Conservation (phyloP, 2,888 invertebrate genomes). For the Lithophane leautieri region DNA sequence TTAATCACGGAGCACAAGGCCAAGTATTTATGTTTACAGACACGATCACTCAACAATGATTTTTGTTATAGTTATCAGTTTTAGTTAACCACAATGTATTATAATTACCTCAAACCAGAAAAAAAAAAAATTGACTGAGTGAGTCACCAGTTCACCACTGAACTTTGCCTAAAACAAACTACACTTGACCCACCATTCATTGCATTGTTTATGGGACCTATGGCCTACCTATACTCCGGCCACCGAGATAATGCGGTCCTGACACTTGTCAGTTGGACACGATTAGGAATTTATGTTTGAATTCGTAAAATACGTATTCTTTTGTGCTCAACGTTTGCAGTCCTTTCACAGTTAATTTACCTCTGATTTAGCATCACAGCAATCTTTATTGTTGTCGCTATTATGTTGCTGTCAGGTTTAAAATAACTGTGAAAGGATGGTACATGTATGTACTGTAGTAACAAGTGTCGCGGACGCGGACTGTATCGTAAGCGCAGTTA, state of each 20-base stretch:
- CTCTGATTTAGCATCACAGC: not conserved
- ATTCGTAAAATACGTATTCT: not conserved
- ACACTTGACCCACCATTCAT: too few relatives aligned
- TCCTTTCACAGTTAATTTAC: not conserved
- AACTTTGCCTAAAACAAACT: not conserved
- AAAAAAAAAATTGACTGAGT: not conserved
- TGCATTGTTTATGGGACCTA: not conserved
- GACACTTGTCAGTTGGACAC: not conserved
- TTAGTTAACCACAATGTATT: not conserved
- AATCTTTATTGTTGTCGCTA: not conserved
- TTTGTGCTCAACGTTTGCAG: not conserved
- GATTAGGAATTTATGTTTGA: not conserved
- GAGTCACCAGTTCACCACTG: not conserved
- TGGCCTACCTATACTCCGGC: too few relatives aligned
- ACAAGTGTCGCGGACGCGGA: too few relatives aligned
- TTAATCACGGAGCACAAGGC: slow-evolving; percentile 27
- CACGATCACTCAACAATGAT: not conserved
- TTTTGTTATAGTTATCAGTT: not conserved
- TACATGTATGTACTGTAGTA: not conserved
- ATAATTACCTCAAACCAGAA: not conserved
- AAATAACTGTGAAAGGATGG: not conserved
- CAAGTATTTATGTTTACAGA: slow-evolving; percentile 4
- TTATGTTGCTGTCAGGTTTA: not conserved
- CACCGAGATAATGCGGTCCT: too few relatives aligned
- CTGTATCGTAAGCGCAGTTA: not conserved